phyloP scores from a whole-genome alignment of 2,113 vertebrate species.

The Tragelaphus strepsiceros region DNA sequence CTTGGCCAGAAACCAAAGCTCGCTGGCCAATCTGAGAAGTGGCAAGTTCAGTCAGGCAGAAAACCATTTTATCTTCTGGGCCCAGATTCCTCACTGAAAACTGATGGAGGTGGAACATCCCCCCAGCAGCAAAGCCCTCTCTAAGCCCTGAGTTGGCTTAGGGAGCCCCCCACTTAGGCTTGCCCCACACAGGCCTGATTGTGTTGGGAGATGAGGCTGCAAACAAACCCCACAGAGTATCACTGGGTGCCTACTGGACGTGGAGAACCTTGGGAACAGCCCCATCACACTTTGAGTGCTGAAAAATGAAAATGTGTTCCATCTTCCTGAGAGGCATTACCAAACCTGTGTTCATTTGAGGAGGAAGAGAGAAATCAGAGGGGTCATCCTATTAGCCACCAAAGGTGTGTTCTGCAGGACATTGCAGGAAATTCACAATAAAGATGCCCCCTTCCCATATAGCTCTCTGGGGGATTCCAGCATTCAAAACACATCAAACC shows the following conservation, averaged over 20 bases:
- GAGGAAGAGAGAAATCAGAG: not conserved
- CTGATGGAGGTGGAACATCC: not conserved
- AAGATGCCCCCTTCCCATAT: not conserved
- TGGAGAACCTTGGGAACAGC: not conserved
- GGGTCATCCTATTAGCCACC: not conserved
- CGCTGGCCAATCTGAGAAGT: conserved; percentile 61
- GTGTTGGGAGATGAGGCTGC: not conserved
- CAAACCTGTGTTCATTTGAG: not conserved
- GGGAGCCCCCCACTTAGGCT: not conserved
- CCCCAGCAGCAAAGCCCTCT: not conserved
- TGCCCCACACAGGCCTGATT: not conserved
- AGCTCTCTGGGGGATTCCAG: not conserved
- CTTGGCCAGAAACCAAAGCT: conserved; percentile 70
- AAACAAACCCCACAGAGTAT: not conserved
- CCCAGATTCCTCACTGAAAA: conserved; percentile 48
- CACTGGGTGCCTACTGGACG: not conserved
- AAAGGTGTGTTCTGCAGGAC: not conserved
- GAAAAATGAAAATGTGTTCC: not conserved
- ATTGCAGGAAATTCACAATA: not conserved
- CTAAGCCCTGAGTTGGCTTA: not conserved
- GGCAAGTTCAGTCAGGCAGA: conserved; percentile 67
- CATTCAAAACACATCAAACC: not conserved
- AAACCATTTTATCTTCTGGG: conserved; percentile 66
- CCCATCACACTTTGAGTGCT: not conserved
- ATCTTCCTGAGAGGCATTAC: not conserved